phyloP scores from a whole-genome alignment of 2,888 invertebrate genomes.

The Odontocerum albicorne region DNA sequence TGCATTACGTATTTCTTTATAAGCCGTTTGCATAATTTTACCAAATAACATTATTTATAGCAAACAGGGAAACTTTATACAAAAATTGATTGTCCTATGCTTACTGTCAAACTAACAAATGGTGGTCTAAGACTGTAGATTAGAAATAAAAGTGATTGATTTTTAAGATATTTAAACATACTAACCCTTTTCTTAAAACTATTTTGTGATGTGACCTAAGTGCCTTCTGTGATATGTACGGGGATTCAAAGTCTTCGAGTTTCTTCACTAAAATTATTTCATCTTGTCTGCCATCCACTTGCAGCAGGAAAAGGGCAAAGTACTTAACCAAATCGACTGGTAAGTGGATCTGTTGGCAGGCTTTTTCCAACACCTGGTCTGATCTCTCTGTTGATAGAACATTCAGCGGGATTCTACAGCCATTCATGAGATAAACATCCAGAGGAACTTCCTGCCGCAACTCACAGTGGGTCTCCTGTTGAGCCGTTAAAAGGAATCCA shows the following conservation, averaged over 20 bases:
- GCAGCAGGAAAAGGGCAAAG: constrained; percentile 88
- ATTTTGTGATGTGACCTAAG: constrained; percentile 74
- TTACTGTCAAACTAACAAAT: no score
- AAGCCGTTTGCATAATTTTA: no score
- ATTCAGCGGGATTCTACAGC: constrained; percentile 78
- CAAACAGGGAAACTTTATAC: no score
- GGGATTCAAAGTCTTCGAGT: constrained; percentile 96
- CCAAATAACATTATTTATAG: no score
- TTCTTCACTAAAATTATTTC: constrained; percentile 78
- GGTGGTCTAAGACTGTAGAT: no score
- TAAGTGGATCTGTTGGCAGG: constrained; percentile 79
- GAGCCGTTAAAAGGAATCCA: constrained; percentile 87
- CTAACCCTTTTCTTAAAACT: constrained; percentile 87
- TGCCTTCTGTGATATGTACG: constrained; percentile 87
- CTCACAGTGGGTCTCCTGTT: constrained; percentile 81
- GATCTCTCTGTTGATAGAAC: constrained; percentile 83
- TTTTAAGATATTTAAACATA: no score
- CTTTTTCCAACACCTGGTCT: constrained; percentile 79
- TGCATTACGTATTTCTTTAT: no score
- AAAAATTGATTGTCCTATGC: no score
- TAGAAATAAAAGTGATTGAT: no score
- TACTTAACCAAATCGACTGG: constrained; percentile 79
- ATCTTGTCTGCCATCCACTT: constrained; percentile 71
- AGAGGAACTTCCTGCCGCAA: constrained; percentile 70
- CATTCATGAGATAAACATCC: constrained; percentile 85